Conservation (phyloP, 2,888 invertebrate species). For the Rhamnusium bicolor region DNA sequence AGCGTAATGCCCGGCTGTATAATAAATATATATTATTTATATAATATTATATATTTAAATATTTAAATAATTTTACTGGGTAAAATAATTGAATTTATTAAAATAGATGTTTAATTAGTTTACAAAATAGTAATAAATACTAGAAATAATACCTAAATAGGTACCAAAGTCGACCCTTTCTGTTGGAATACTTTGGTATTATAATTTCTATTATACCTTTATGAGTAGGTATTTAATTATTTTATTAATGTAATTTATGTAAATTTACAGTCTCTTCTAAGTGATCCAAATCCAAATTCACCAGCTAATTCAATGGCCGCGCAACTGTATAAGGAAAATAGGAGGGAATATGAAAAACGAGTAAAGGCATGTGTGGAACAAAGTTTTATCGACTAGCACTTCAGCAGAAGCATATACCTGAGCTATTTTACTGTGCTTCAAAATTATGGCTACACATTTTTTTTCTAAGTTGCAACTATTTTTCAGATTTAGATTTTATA, state of each 20-base stretch:
- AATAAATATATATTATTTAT: no score
- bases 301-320: conserved; percentile 99
- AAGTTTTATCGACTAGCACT: conserved; percentile 93
- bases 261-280: conserved; percentile 93
- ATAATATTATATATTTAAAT: no score
- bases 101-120: no score
- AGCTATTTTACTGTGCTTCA: conserved; percentile 55
- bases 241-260: neutral
- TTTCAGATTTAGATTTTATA: conserved; percentile 29
- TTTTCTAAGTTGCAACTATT: conserved; percentile 50
- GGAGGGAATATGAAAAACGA: conserved; percentile 99
- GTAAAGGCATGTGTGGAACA: conserved; percentile 99
- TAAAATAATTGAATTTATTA: no score
- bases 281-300: conserved; percentile 99
- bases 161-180: no score
- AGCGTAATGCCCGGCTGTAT: no score
- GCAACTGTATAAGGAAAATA: conserved; percentile 99
- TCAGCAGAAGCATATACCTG: conserved; percentile 46
- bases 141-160: no score
- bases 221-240: neutral
- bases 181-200: no score
- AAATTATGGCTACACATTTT: conserved; percentile 60
- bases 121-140: no score
- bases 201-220: no score
- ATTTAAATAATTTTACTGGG: no score